Percentiles rank a stretch among this genome's conserved stretches.
Evolutionary conservation across 2,113 vertebrate species (phyloP).

Genomic region (Micronycteris hirsuta): DNA sequence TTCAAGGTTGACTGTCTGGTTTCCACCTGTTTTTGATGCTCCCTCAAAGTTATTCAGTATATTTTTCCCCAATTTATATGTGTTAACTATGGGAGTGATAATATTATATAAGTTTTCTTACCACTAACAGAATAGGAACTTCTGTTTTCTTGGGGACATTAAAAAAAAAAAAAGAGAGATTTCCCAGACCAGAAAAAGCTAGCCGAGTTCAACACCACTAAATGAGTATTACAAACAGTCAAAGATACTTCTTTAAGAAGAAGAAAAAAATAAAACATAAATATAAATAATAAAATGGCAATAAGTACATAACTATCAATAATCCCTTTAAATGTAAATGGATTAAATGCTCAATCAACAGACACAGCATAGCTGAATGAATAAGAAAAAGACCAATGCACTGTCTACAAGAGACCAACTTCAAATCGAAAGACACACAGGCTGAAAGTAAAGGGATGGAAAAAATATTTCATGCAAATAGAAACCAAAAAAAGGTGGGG

Average conservation of each 20-base stretch:
- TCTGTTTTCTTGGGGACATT: not conserved
- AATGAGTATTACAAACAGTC: not conserved
- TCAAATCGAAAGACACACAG: not conserved
- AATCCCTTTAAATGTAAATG: not conserved
- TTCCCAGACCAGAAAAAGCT: not conserved
- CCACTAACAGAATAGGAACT: not conserved
- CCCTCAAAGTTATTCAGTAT: not conserved
- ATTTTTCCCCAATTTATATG: not conserved
- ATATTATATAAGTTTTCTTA: not conserved
- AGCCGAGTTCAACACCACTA: not conserved
- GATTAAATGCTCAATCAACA: not conserved
- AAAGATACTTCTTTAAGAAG: not conserved
- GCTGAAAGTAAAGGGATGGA: not conserved
- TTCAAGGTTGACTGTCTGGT: not conserved
- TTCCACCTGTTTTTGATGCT: not conserved
- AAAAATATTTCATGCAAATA: not conserved
- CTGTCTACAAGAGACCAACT: not conserved
- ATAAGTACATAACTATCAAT: not conserved
- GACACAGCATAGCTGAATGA: not conserved
- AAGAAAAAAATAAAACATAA: not conserved
- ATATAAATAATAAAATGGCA: not conserved
- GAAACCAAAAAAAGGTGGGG: not conserved
- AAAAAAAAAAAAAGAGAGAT: not conserved
- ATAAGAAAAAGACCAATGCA: not conserved
- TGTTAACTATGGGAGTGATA: not conserved